Evolutionary conservation across 2,113 vertebrate genomes (phyloP).

Genomic region (Gorsachius goisagi): DNA sequence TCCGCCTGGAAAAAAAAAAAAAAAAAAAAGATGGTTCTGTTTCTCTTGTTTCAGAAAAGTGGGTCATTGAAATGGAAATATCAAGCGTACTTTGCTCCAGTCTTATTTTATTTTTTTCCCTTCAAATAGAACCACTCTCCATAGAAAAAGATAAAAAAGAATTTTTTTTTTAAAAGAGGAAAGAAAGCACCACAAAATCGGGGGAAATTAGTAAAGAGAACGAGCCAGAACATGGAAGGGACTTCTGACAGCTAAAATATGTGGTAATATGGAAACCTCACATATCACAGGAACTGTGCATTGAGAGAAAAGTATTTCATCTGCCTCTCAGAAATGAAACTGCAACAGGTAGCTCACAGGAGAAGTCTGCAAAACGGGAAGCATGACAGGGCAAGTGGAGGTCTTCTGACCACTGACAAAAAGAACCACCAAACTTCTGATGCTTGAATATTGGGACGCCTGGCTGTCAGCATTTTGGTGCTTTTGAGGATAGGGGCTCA

Average conservation of each 20-base stretch:
- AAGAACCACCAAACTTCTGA: not conserved
- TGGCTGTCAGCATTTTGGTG: not conserved
- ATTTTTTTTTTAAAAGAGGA: not conserved
- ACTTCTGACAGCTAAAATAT: not conserved
- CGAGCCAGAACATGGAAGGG: not conserved
- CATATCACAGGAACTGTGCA: not conserved
- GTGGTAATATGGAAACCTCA: not conserved
- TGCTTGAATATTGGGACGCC: not conserved
- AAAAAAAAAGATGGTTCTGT: not conserved
- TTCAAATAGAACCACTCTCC: not conserved
- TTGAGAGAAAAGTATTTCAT: not conserved
- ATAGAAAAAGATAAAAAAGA: not conserved
- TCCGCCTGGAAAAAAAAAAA: not conserved
- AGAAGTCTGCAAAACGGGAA: not conserved
- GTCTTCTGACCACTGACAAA: not conserved
- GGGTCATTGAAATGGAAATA: not conserved
- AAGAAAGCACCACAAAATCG: not conserved
- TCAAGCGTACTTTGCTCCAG: not conserved
- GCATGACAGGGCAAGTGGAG: not conserved
- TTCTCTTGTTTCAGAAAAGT: not conserved
- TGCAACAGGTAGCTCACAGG: not conserved
- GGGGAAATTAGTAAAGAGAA: not conserved
- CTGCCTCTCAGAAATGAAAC: not conserved
- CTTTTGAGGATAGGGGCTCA: not conserved
- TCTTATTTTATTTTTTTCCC: not conserved